Percentiles rank a stretch among this genome's conserved stretches.
These are phyloP conservation scores for Sebastes nivosus DNA, from an alignment of 2,797 vertebrate species.

Conservation along the genomic window DNA sequence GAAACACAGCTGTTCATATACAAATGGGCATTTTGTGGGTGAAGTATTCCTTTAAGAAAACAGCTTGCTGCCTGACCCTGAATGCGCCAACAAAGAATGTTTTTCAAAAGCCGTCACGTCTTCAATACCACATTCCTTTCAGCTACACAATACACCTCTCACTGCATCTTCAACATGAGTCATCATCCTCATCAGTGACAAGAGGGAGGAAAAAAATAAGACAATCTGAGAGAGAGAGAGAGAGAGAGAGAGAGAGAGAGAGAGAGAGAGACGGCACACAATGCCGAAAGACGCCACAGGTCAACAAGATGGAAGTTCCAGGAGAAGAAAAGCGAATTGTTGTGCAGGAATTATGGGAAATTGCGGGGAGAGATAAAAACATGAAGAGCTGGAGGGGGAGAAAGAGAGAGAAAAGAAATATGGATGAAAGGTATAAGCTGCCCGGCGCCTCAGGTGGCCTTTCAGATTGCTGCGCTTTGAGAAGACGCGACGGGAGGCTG, in stretches of 20 bases:
- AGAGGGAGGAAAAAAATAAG: neutral
- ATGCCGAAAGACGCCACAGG: neutral
- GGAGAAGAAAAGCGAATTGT: constrained; percentile 4
- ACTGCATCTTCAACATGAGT: neutral
- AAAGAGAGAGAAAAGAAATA: constrained; percentile 14
- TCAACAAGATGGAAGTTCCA: constrained; percentile 4
- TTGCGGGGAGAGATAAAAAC: neutral
- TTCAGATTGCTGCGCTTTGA: constrained; percentile 68
- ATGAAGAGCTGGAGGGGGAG: neutral
- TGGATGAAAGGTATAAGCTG: constrained; percentile 21
- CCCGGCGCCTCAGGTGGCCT: constrained; percentile 67
- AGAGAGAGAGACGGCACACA: neutral
- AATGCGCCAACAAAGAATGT: neutral
- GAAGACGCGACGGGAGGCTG: constrained; percentile 51
- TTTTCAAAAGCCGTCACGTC: neutral
- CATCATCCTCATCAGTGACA: neutral
- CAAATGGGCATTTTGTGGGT: neutral
- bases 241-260: too few species aligned
- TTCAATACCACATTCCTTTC: neutral
- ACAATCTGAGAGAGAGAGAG: neutral
- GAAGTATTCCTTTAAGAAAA: neutral
- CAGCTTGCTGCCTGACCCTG: neutral
- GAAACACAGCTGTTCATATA: neutral
- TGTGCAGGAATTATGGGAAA: constrained; percentile 20
- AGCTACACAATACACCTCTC: neutral